Evolutionary conservation across 2,797 vertebrate genomes (phyloP).

Genomic region (Argentina silus): DNA sequence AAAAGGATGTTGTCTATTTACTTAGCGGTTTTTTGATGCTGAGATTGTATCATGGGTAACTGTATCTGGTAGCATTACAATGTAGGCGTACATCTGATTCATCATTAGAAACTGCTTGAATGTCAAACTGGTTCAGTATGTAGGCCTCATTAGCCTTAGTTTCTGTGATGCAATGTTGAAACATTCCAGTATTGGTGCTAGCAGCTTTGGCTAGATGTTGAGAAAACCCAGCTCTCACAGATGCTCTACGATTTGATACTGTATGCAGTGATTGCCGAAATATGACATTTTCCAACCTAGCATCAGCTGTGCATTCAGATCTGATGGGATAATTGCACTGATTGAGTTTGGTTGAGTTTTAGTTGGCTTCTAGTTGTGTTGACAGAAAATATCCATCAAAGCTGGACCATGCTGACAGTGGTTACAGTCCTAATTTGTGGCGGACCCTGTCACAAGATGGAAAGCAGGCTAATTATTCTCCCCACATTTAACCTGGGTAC

Average conservation of each 20-base stretch:
- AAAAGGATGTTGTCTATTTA: not conserved
- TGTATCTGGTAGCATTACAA: not conserved
- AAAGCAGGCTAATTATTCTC: constrained; percentile 35
- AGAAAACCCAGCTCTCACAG: too few relatives aligned
- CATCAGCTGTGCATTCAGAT: not conserved
- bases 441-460: constrained; percentile 63
- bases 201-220: too few relatives aligned
- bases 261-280: too few relatives aligned
- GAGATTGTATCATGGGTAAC: constrained; percentile 27
- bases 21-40: not conserved
- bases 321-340: constrained; percentile 45
- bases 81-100: not conserved
- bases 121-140: too few relatives aligned
- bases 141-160: too few relatives aligned
- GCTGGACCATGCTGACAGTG: constrained; percentile 39
- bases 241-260: too few relatives aligned
- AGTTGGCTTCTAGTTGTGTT: constrained; percentile 42
- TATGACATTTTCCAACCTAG: too few relatives aligned
- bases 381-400: constrained; percentile 38
- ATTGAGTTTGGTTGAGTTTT: constrained; percentile 50
- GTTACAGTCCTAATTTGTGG: constrained; percentile 62
- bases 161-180: too few relatives aligned
- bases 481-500: constrained; percentile 26
- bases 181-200: too few relatives aligned
- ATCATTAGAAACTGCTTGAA: too few relatives aligned